Conservation (phyloP, 2,113 vertebrate species). For the Dromiciops gliroides region DNA sequence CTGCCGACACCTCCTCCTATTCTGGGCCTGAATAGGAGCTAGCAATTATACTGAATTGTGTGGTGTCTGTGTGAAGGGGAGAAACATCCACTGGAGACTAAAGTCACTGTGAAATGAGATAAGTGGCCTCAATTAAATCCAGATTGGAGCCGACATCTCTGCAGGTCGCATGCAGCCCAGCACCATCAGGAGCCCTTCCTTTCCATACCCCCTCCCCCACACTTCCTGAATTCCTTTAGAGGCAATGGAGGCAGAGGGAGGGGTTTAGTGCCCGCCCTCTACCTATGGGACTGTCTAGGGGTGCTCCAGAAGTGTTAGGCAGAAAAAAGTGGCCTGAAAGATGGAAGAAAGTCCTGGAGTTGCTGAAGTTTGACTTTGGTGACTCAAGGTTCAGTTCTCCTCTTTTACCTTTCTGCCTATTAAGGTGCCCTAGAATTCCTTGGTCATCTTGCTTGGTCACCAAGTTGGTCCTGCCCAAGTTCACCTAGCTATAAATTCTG, state of each 20-base stretch:
- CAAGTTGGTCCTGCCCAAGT: neutral
- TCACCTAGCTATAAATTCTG: neutral
- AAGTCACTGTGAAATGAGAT: neutral
- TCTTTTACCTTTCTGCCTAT: neutral
- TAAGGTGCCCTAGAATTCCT: neutral
- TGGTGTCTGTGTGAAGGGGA: neutral
- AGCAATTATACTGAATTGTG: neutral
- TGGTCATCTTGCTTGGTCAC: neutral
- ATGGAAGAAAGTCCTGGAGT: neutral
- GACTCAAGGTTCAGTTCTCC: neutral
- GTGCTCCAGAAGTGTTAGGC: neutral
- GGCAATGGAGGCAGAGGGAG: neutral
- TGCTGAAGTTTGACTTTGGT: neutral
- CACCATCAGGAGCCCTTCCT: neutral
- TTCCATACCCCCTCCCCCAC: neutral
- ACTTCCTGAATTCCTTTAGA: neutral
- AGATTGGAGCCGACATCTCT: slow-evolving; percentile 16
- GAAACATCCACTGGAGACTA: neutral
- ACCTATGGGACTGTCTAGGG: neutral
- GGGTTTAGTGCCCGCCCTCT: neutral
- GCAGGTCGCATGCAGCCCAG: neutral
- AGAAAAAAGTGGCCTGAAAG: neutral
- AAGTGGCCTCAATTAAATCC: neutral
- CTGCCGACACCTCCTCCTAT: neutral
- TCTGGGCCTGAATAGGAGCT: neutral